A percentile compares a stretch with the other conserved stretches of the same genome.
phyloP scores from a whole-genome alignment of 2,797 vertebrate species.

The Sylvia borin region DNA sequence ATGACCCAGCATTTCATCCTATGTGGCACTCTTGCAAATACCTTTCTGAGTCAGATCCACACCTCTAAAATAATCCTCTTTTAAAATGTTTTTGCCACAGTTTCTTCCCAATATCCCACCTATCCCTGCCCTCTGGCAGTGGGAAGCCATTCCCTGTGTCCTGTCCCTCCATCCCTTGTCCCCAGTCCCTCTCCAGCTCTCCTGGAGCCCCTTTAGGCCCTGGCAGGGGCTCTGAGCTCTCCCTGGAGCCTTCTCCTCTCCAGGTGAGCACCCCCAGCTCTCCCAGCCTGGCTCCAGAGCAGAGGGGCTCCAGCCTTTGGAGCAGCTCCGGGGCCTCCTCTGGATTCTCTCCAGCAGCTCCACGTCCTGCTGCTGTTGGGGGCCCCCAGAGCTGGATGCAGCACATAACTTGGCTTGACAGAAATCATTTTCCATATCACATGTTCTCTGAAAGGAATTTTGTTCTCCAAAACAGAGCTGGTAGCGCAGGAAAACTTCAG shows the following conservation, averaged over 20 bases:
- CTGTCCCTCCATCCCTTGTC: background rate
- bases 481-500: background rate
- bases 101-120: background rate
- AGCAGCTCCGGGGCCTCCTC: background rate
- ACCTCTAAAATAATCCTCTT: background rate
- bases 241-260: background rate
- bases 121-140: rapidly evolving
- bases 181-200: background rate
- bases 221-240: background rate
- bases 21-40: background rate
- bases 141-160: background rate
- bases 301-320: background rate
- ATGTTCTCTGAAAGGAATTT: background rate
- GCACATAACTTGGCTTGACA: background rate
- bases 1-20: background rate
- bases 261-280: background rate
- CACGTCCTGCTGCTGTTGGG: background rate
- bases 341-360: background rate
- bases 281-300: background rate
- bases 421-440: background rate
- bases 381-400: background rate
- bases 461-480: background rate
- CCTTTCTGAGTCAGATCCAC: background rate
- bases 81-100: background rate
- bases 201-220: background rate